Base-by-base conservation (phyloP, 2,113 vertebrate species). In the Hirundichthys speculiger region DNA sequence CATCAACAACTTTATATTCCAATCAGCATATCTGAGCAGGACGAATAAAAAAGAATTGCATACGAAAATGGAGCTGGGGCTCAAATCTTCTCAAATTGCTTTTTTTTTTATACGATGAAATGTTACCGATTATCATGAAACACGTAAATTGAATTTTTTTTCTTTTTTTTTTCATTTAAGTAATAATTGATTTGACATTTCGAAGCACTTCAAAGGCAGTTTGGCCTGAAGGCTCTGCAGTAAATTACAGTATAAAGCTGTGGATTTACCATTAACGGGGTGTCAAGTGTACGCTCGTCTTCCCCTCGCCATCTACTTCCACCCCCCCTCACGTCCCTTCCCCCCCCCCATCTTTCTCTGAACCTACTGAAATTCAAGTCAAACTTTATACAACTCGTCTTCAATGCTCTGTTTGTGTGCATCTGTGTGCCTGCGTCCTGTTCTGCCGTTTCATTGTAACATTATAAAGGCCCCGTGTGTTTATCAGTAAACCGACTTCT, bases 171-270 rank as follows among this genome's bases (percentile, higher is more conserved):
- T 83, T 80, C 79, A 87, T 80, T 86, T 79, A 80, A 84, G 79
- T 88, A 78, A 90, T 93, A 91, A 93, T 91, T 91, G 92, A 91
- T 91, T 92, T 90, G 88, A 91, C 88, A 86, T 92, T 92, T 91
- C 63, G 22, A 49, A 82, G 82, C 78, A 90, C 91, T 92, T 92
- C 90, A 93, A 92, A 93, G 92, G 64, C 87, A 66, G 70, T 80
- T 69, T 80, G 88, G 85, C 90, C 91, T 18, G 43, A 77, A 85
- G 90, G 89, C 88, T 86, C 63, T 25, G 82, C 76, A 78, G 80
- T 83, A 91, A 91, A 91, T 93, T 85, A 90, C 86, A 86, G 86
- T 77, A 89, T 88, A 85, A 89, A 90, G 86, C 80, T 56, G 80
- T 75, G 77, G 77, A 89, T 89, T 87, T 82, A 78, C 83, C 78